Evolutionary conservation across 1,140 invertebrate genomes (phyloP).

Genomic region (Drosophila nikananu): DNA sequence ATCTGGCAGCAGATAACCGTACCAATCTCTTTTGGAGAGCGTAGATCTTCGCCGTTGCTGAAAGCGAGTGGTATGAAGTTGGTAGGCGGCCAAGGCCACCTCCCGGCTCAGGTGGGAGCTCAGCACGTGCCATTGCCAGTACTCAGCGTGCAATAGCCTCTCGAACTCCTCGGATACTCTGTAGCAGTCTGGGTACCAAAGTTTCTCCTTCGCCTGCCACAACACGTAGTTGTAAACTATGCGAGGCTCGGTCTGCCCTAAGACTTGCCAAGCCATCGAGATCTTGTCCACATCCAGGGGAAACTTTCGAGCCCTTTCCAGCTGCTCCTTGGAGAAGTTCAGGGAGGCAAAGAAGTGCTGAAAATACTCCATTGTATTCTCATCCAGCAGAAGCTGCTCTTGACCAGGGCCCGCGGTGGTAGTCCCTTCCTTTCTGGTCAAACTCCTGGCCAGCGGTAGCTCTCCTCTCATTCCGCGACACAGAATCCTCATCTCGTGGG

Average conservation of each 20-base stretch:
- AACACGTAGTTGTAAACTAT: slow-evolving; percentile 73
- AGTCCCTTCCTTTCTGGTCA: neutral
- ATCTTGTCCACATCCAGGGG: slow-evolving; percentile 54
- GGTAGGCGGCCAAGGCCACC: slow-evolving; percentile 72
- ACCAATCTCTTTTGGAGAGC: slow-evolving; percentile 61
- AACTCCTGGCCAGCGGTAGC: slow-evolving; percentile 37
- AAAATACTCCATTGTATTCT: slow-evolving; percentile 65
- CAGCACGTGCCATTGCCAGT: slow-evolving; percentile 77
- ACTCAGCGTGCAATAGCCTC: slow-evolving; percentile 62
- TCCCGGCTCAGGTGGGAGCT: slow-evolving; percentile 43
- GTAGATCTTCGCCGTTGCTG: slow-evolving; percentile 52
- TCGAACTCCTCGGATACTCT: slow-evolving; percentile 67
- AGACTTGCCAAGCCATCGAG: slow-evolving; percentile 30
- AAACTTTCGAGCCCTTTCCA: slow-evolving; percentile 61
- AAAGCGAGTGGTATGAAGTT: slow-evolving; percentile 77
- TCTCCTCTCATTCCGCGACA: slow-evolving; percentile 71
- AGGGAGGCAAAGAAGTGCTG: slow-evolving; percentile 55
- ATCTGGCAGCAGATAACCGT: slow-evolving; percentile 50
- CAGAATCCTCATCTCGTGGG: slow-evolving; percentile 61
- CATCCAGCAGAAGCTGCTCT: slow-evolving; percentile 56
- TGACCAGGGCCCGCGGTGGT: slow-evolving; percentile 2
- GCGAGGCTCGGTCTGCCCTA: slow-evolving; percentile 65
- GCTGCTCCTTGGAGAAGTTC: slow-evolving; percentile 52
- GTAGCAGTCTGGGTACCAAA: slow-evolving; percentile 64
- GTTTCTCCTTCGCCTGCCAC: slow-evolving; percentile 60